Base-by-base conservation (phyloP, 2,797 vertebrate species). In the Oreochromis grahami region DNA sequence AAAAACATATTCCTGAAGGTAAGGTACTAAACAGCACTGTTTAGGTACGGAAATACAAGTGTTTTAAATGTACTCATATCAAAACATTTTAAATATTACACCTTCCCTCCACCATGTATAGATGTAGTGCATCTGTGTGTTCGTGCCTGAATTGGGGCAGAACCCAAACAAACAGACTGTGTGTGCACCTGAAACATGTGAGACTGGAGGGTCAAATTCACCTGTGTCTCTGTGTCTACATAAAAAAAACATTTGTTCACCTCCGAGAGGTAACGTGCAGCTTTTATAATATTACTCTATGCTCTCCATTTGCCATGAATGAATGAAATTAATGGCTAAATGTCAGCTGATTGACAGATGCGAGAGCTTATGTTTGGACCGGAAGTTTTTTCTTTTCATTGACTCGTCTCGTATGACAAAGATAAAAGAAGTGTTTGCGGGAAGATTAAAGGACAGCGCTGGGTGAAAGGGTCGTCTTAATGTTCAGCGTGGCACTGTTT, bases 141-240 rank as follows among this genome's bases (percentile, higher is more conserved):
- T 82, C 7, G 36, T 84, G 86, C 88, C 41, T 79, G 82, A 91
- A 83, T 86, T 72, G 52, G 51, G 74, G 74, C 86, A 77, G 76
- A 90, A 90, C 84, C 86, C 86, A 93, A 91, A 93, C 88, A 94
- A 93, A 94, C 91, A 93, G 77, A 55, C 83, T 12, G 3, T 93
- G 91, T 94, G 85, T 93, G 78, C 48, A 94, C 90, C 87, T 76
- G 63, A 93, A 92, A 95, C 92, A 93, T 14, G 53, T 24, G 51
- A 86, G 74, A 56, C 87, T 79, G 84, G 87, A 82, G 87, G 90
- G 86, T 87, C 88, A 89, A 84, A 88, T 86, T 92, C 91, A 90
- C 79, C 83, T 14, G 76, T 43, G 41, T 82, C 50, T 77, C 5
- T 48, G 3, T 76, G 77, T 81, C 56, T 53, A 72, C 8, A 48